Evolutionary conservation across 2,888 invertebrate species (phyloP).

Genomic region (Diadromus collaris): DNA sequence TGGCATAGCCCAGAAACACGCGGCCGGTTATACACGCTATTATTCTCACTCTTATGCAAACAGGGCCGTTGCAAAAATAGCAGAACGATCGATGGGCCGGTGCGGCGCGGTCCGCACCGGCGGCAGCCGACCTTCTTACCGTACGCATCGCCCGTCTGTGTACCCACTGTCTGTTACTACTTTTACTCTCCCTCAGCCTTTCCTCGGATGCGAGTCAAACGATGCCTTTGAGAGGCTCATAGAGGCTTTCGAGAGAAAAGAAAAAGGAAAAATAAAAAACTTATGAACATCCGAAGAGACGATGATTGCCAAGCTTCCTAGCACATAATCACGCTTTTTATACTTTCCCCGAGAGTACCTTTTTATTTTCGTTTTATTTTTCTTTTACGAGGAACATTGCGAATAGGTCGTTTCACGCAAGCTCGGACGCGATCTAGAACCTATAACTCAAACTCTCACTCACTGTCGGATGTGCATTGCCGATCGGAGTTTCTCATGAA

Average conservation of each 20-base stretch:
- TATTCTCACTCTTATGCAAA: conserved; percentile 66
- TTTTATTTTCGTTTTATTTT: neutral
- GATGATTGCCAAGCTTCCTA: conserved; percentile 11
- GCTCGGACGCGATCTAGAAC: conserved; percentile 31
- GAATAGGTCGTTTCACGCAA: conserved; percentile 6
- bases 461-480: conserved; percentile 2
- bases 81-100: conserved; percentile 61
- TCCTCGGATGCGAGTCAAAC: neutral
- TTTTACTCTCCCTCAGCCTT: conserved; percentile 17
- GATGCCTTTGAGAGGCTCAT: conserved; percentile 21
- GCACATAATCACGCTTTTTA: conserved; percentile 21
- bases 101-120: conserved; percentile 14
- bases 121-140: conserved; percentile 54
- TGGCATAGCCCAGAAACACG: conserved; percentile 16
- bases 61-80: conserved; percentile 63
- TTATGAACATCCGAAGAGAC: neutral
- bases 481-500: neutral
- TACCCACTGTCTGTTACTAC: conserved; percentile 10
- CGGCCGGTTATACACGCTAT: conserved; percentile 33
- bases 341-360: neutral
- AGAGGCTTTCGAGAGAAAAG: neutral
- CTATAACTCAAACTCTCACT: neutral
- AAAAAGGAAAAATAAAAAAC: no score
- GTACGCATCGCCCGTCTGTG: conserved; percentile 36
- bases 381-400: neutral